These are phyloP conservation scores for Pseudois nayaur DNA, from an alignment of 2,113 vertebrate species.

Conservation along the genomic window DNA sequence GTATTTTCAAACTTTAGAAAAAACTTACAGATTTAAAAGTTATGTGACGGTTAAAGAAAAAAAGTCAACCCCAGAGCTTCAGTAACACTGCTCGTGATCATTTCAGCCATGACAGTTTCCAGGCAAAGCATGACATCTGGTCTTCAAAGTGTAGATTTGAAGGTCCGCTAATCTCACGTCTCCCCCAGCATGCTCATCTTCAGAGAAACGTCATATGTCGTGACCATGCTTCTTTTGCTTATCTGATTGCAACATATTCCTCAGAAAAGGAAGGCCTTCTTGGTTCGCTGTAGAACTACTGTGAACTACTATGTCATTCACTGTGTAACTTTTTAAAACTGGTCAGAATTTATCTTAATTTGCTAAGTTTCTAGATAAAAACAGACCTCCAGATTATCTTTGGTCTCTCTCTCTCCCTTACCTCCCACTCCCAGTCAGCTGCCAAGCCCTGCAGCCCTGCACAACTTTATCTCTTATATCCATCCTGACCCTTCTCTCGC, in stretches of 20 bases:
- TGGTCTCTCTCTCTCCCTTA: not conserved
- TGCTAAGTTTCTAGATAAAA: not conserved
- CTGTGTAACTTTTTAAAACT: not conserved
- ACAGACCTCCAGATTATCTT: not conserved
- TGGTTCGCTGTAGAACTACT: not conserved
- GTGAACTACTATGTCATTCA: not conserved
- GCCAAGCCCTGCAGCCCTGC: not conserved
- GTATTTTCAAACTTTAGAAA: not conserved
- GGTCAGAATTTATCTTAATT: not conserved
- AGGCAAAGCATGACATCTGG: not conserved
- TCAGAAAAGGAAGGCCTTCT: not conserved
- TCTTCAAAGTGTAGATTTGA: not conserved
- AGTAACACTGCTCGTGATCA: no score
- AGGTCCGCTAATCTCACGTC: not conserved
- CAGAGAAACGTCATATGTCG: not conserved
- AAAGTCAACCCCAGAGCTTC: not conserved
- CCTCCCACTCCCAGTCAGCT: not conserved
- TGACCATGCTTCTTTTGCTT: not conserved
- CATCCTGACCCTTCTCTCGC: accelerated
- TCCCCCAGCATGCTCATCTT: not conserved
- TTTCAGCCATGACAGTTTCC: not conserved
- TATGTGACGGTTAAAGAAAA: not conserved
- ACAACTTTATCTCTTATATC: not conserved
- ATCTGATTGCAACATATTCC: not conserved
- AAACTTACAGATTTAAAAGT: not conserved